Base-by-base conservation (phyloP, 2,888 invertebrate genomes). In the Drosophila prolongata region DNA sequence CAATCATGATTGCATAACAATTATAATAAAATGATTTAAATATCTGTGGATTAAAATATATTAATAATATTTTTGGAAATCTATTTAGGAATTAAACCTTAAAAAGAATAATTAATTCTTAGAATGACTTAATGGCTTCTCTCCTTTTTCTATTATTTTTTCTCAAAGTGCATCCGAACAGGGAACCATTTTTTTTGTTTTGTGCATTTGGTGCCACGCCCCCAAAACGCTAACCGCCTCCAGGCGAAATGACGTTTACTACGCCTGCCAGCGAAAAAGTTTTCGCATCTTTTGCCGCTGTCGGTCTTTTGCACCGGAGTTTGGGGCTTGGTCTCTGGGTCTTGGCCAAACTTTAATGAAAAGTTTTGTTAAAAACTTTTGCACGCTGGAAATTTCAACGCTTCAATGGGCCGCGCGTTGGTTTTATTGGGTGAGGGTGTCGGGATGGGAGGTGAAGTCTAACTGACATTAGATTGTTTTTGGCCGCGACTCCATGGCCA, bases 321-420 rank as follows among this genome's bases (percentile, higher is more conserved):
- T 9, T n/a, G 40, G 19, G 40, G 47, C 11, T 16, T 24, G 16
- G 64, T 34, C 38, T 40, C 66, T 64, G 60, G 65, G 65, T 71
- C 75, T 72, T 80, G 78, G 81, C 75, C 75, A 69, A 90, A 89
- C 87, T 89, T 90, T 86, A 79, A 83, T 78, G 84, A 89, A 89
- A 90, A 89, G 79, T 89, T 89, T 88, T 80, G 81, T 78, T 79
- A 80, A 89, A 81, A 89, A 89, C 68, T 89, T 89, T 83, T 80
- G 52, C 64, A 54, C 76, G 76, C 82, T 82, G 85, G 75, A 83
- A 83, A 83, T 83, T 85, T 83, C 83, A 85, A 85, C 83, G 83
- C 85, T 85, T 84, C 75, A 84, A 79, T 84, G 79, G 49, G 43
- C 24, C 19, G 37, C 50, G 13, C 49, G 46, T 8, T 5, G 44